Evolutionary conservation across 2,797 vertebrate genomes (phyloP), one percentile per base, ranked within the genome.

Genomic region (Myripristis jacobus): DNA sequence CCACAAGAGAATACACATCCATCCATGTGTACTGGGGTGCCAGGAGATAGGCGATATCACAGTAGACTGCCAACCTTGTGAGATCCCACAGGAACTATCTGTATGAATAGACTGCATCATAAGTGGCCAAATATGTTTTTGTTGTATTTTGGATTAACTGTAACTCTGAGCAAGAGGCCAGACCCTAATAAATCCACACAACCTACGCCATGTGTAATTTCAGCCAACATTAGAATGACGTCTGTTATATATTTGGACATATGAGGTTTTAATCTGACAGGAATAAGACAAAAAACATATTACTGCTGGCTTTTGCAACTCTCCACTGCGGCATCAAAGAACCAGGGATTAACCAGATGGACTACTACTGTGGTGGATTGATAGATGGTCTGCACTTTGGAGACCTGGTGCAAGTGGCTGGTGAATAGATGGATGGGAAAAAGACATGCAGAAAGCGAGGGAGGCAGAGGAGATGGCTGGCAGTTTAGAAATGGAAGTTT

Each of bases 361-460:
- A 66, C 73, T 64, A 58, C 31, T 62, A 64, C 75, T 59, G 41
- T 34, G 52, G 24, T 71, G 47, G 31, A 84, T 7, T 80, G 78
- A 85, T 71, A 71, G 79, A 79, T 77, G 65, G 57, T 66, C 66
- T 80, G 36, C 58, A 62, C 66, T 67, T 81, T 59, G 15, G 69
- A 84, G 58, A 79, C 66, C 29, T 21, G 22, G 66, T 61, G 70
- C 77, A 75, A 64, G 76, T 70, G 74, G 56, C 18, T 69, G 46
- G 41, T 27, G 46, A 78, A 31, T 61, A 78, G 75, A 87, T 59
- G 57, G 57, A 59, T 79, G 57, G 46, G 47, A 58, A 72, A 75
- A 53, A 76, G 34, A 43, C 57, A 69, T 61, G 56, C 47, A 64
- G 36, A 65, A 74, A 75, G 52, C 27, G 54, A 68, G 74, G 46